Base-by-base conservation (phyloP, 1,140 invertebrate genomes). In the Drosophila virilis region DNA sequence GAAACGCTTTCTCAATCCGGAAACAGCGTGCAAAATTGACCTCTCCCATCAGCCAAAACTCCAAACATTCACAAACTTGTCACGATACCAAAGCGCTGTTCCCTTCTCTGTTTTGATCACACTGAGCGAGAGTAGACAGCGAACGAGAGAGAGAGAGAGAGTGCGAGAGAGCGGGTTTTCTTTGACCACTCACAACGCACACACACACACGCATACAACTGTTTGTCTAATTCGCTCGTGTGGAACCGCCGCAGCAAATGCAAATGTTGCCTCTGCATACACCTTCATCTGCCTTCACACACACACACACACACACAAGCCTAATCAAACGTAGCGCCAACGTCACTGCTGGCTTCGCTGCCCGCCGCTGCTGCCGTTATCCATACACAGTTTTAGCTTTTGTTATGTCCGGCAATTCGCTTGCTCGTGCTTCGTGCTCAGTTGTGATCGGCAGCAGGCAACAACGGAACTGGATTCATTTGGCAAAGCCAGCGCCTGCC, bases 391-490 rank as follows among this genome's bases (percentile, higher is more conserved):
- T 28, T 28, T 28, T 28, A 48, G 54, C 46, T 66, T 66, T 58
- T 43, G 62, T 58, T 59, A 17, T 66, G 51, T 33, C 50, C 59
- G 43, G 59, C 60, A 6, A 42, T 46, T 67, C 46, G 70, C 12
- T 28, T n/a, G 33, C 12, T 61, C 46, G 33, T 46, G 54, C 42
- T 54, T 45, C 59, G 67, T 61, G 50, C 51, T 62, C 71, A 70
- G 65, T 62, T 55, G 35, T 38, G 66, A 70, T 74, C 66, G 71
- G 65, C 72, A 74, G 58, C 66, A 74, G 48, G 66, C 66, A 64
- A 51, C 62, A 48, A 70, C 67, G 67, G 67, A 74, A 74, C 72
- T 54, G 62, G 45, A 62, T 70, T 54, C 72, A 58, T 51, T 59
- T 52, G 51, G 15, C 37, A 22, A 15, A 5, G 51, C 62, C 1